These are phyloP conservation scores for Lysandra bellargus DNA, from an alignment of 2,888 invertebrate species.

Conservation along the genomic window DNA sequence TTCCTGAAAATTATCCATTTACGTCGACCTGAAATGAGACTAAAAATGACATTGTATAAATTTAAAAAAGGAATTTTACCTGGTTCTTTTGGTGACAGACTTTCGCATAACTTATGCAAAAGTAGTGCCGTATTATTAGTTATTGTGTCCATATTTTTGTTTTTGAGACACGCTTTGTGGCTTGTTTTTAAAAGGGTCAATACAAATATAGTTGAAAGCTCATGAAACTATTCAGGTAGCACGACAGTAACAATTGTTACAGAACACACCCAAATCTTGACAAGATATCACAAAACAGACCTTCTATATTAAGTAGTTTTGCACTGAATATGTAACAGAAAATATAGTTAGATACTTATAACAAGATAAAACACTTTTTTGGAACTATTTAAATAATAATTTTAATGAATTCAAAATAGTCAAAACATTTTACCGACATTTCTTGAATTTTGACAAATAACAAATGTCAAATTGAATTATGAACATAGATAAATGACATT, in stretches of 20 bases:
- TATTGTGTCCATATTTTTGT: slow-evolving; percentile 53
- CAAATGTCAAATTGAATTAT: background rate
- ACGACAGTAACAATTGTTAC: background rate
- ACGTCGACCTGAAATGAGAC: slow-evolving; percentile 36
- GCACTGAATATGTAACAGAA: background rate
- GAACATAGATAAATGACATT: background rate
- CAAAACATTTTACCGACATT: slow-evolving; percentile 4
- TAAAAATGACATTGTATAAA: slow-evolving; percentile 36
- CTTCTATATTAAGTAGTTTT: background rate
- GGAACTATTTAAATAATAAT: background rate
- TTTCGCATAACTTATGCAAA: slow-evolving; percentile 67
- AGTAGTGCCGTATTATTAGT: slow-evolving; percentile 58
- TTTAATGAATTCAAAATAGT: background rate
- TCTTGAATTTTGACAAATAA: background rate
- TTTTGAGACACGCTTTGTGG: background rate
- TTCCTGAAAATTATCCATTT: slow-evolving; percentile 58
- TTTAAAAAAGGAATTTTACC: slow-evolving; percentile 50
- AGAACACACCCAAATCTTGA: background rate
- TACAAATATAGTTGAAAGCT: slow-evolving; percentile 3
- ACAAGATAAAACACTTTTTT: background rate
- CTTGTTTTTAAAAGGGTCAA: background rate
- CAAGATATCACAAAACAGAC: background rate
- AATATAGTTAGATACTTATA: background rate
- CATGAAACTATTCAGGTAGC: background rate
- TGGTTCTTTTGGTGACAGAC: slow-evolving; percentile 68